These are phyloP conservation scores for Nesidiocoris tenuis DNA, from an alignment of 2,888 invertebrate genomes.

Conservation along the genomic window DNA sequence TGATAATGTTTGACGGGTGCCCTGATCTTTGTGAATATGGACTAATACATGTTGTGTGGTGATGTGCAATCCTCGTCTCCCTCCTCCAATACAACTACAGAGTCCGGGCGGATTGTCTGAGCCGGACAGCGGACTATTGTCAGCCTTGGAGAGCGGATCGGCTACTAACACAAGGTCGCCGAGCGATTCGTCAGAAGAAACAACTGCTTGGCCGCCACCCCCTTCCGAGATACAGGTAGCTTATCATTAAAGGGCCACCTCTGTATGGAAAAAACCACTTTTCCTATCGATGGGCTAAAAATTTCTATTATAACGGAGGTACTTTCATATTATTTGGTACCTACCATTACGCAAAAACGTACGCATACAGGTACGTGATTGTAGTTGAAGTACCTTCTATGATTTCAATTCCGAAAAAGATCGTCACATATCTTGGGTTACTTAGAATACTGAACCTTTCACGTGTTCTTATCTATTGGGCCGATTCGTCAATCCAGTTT, in stretches of 20 bases:
- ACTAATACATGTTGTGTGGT: conserved; percentile 30
- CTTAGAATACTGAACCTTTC: too few relatives aligned
- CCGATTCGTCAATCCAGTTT: too few relatives aligned
- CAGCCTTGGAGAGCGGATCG: conserved; percentile 46
- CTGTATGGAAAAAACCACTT: background rate
- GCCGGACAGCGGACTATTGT: conserved; percentile 48
- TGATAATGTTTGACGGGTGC: background rate
- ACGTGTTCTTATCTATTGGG: too few relatives aligned
- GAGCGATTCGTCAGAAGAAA: conserved; percentile 48
- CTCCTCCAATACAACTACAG: conserved; percentile 10
- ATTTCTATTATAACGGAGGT: too few relatives aligned
- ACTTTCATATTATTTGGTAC: too few relatives aligned
- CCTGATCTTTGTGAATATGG: background rate
- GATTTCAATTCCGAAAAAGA: too few relatives aligned
- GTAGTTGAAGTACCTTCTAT: too few relatives aligned
- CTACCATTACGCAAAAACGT: too few relatives aligned
- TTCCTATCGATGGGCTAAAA: too few relatives aligned
- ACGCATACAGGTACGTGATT: too few relatives aligned
- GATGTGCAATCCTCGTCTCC: too few relatives aligned
- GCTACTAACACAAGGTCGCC: conserved; percentile 49
- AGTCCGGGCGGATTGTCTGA: conserved; percentile 39
- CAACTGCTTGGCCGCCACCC: conserved; percentile 49
- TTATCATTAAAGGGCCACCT: conserved; percentile 16
- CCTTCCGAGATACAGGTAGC: conserved; percentile 47
- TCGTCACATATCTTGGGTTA: too few relatives aligned